Base-by-base conservation (phyloP, 2,113 vertebrate genomes). In the Mola mola region DNA sequence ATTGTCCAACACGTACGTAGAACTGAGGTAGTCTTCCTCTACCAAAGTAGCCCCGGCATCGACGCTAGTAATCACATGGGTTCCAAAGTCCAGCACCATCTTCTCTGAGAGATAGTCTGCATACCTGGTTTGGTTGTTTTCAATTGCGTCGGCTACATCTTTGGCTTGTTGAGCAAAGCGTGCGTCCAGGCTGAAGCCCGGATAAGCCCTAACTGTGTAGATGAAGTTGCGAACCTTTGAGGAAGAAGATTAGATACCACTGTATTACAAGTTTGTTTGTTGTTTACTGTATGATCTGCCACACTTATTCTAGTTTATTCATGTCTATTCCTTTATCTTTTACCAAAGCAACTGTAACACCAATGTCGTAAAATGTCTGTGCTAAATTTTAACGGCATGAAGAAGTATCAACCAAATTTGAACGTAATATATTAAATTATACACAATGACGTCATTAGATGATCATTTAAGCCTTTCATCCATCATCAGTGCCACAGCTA, bases 1-100 rank as follows among this genome's bases (percentile, higher is more conserved):
- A 13, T 42, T 86, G 74, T 94, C 83, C 2, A 88, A 89, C 28
- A 96, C 81, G 42, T 94, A 94, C 2, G 90, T 88, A 0, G 91
- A 80, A 21, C 71, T 84, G 48, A 94, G 77, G 62, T 96, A 94
- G 78, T 98, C 95, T 64, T 97, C 95, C 83, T 95, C 84, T 2
- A 95, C 69, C 51, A 98, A 72, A 17, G 72, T 66, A 1, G 95
- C 96, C 6, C 95, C 95, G 0, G 88, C 90, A 42, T 92, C 88
- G 0, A 92, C 69, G 0, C 90, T 94, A 0, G 93, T 96, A 78
- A 96, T 67, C 2, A 94, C 62, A 0, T 97, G 95, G 10, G 95
- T 97, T 38, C 95, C 95, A 0, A 94, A 96, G 70, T 95, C 91
- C 50, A 96, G 78, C 13, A 98, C 90, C 72, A 97, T 87, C 78